Percentiles rank a stretch among this genome's conserved stretches.
Conservation (phyloP, 2,888 invertebrate species). For the Prenolepis imparis region DNA sequence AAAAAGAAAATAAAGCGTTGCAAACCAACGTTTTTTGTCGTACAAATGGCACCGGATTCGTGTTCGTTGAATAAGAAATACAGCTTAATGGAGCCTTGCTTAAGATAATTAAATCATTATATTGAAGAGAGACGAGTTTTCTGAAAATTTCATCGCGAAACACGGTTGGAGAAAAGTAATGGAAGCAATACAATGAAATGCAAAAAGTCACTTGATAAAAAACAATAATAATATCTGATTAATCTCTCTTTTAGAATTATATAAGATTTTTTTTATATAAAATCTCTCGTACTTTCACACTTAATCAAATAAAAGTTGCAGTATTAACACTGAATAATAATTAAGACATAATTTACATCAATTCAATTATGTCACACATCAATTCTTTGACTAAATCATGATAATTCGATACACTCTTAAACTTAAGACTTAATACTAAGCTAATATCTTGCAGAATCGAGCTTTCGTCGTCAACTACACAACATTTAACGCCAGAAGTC, state of each 20-base stretch:
- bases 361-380: neutral
- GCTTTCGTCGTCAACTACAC: constrained; percentile 58
- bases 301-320: neutral
- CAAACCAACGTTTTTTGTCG: constrained; percentile 6
- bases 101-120: constrained; percentile 29
- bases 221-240: neutral
- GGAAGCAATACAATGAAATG: neutral
- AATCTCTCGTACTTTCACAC: neutral
- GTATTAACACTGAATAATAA: neutral
- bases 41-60: constrained; percentile 2
- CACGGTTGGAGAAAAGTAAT: no score
- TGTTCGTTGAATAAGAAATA: constrained; percentile 24
- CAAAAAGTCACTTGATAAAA: neutral
- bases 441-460: constrained; percentile 59
- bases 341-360: neutral
- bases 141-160: neutral
- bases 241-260: neutral
- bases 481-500: constrained; percentile 79
- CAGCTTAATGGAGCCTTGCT: neutral
- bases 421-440: neutral
- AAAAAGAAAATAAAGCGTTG: neutral
- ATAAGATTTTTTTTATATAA: neutral
- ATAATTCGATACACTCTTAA: constrained; percentile 26
- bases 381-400: neutral
- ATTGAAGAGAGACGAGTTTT: constrained; percentile 2